phyloP scores from a whole-genome alignment of 2,797 vertebrate genomes.

The Myotis pilosus region DNA sequence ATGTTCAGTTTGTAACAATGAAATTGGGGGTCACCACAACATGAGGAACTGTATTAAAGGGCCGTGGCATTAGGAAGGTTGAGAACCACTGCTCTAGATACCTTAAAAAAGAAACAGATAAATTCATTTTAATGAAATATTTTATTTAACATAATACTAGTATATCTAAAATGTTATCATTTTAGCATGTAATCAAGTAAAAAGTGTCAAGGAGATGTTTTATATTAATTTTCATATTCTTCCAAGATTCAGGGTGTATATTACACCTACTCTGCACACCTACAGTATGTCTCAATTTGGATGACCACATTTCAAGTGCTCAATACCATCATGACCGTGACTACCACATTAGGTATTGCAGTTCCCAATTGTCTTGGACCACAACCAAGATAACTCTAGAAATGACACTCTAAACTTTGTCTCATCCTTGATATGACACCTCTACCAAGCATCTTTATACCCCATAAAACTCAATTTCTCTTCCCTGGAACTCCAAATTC shows the following conservation, averaged over 20 bases:
- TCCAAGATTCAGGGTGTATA: background rate
- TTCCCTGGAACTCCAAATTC: background rate
- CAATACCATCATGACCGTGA: background rate
- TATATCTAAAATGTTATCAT: background rate
- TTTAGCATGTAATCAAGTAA: background rate
- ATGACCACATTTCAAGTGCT: background rate
- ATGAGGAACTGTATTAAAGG: no score
- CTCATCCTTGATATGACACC: background rate
- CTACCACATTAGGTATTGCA: background rate
- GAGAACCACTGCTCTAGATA: background rate
- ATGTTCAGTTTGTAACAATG: no score
- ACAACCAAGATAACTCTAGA: background rate
- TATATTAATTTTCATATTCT: background rate
- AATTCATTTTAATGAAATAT: background rate
- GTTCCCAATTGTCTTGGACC: background rate
- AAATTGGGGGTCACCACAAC: no score
- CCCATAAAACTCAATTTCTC: background rate
- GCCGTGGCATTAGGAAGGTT: no score
- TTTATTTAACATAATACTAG: background rate
- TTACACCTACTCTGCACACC: background rate
- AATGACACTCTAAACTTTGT: background rate
- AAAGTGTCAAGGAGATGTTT: background rate
- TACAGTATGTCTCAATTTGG: background rate
- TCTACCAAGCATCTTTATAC: background rate
- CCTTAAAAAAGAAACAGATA: background rate